Evolutionary conservation across 1,140 invertebrate genomes (phyloP).

Genomic region (Drosophila nigrodunni): DNA sequence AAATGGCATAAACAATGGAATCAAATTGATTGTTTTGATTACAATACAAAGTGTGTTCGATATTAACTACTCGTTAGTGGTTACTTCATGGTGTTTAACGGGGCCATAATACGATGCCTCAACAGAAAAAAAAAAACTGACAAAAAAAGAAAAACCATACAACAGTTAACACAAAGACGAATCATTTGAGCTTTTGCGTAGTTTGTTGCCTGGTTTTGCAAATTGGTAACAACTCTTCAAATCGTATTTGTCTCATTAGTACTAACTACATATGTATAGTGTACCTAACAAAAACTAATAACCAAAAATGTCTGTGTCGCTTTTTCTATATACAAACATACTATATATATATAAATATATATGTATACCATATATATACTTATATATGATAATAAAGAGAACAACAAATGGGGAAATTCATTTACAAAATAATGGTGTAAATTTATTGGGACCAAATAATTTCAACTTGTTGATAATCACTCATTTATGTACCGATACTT

Average conservation of each 20-base stretch:
- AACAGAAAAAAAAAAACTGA: neutral
- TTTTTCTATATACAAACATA: slow-evolving; percentile 62
- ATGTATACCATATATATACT: no score
- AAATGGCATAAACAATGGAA: slow-evolving; percentile 26
- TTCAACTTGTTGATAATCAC: no score
- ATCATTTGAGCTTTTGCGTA: slow-evolving; percentile 33
- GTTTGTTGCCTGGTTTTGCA: slow-evolving; percentile 27
- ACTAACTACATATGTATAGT: slow-evolving; percentile 28
- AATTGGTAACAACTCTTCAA: slow-evolving; percentile 34
- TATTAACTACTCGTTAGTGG: slow-evolving; percentile 21
- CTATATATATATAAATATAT: no score
- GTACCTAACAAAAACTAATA: slow-evolving; percentile 13
- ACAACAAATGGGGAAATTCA: no score
- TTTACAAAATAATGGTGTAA: no score
- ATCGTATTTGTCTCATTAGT: slow-evolving; percentile 40
- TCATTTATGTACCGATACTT: no score
- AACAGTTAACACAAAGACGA: slow-evolving; percentile 30
- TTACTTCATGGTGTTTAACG: slow-evolving; percentile 4
- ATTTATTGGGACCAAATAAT: no score
- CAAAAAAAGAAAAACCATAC: slow-evolving; percentile 1
- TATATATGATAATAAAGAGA: no score
- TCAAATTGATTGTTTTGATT: slow-evolving; percentile 26
- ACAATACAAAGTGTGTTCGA: slow-evolving; percentile 30
- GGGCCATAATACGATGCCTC: slow-evolving; percentile 5
- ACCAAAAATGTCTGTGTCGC: slow-evolving; percentile 64